Evolutionary conservation across 2,888 invertebrate genomes (phyloP), one percentile per base, ranked within the genome.

Genomic region (Iphiclides podalirius): DNA sequence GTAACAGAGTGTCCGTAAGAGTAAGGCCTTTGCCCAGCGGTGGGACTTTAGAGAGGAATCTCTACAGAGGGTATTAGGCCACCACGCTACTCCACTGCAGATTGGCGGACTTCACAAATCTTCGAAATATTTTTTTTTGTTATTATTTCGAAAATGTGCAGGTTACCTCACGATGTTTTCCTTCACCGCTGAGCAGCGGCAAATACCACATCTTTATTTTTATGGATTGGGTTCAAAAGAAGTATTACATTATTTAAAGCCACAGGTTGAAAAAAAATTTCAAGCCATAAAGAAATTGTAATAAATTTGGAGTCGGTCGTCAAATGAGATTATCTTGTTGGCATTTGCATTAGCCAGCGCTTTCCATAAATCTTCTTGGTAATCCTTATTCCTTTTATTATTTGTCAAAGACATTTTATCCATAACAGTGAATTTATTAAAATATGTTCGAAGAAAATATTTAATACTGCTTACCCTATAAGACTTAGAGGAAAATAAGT

Each of bases 331-430:
- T 31, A 31, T 36, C 31, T 33, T 11, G 31, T 20, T 42, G 41
- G 36, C 36, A 13, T 20, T 36, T 14, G 31, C 28, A 20, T 48
- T 36, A 37, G 17, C 31, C 41, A 15, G 35, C 37, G 17, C 36
- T 48, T 37, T 41, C 37, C 47, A 48, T 48, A 48, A 48, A 48
- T 48, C 47, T 42, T 48, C n/a, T 36, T 42, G 13, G 36, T 47
- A 47, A 42, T 31, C 47, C 36, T 40, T 48, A 48, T 48, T 37
- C 41, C 14, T 42, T 42, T 47, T 48, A 42, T 48, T 41, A 26
- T 41, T 47, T 47, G 36, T 28, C 36, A 41, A 35, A 26, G 36
- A 41, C 35, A 47, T 41, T 13, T 41, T 41, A 36, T 36, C 36
- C 33, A 16, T 17, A 31, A 33, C 42, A 8, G 42, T 11, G 11